Evolutionary conservation across 1,140 invertebrate genomes (phyloP), one percentile per base, ranked within the genome.

Genomic region (Calliphora vicina): DNA sequence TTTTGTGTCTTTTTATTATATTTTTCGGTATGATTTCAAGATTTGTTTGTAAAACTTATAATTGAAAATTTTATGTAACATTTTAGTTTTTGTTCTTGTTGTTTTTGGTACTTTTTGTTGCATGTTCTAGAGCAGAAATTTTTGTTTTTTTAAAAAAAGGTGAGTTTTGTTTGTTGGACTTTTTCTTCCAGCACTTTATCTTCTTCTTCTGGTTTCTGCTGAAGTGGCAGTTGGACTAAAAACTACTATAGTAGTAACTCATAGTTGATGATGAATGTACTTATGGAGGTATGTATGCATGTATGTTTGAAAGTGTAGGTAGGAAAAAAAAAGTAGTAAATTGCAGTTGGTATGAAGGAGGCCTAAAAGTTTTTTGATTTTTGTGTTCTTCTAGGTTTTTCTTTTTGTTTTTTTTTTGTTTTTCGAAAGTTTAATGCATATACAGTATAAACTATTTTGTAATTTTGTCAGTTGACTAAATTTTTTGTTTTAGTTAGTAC

Each of bases 1-100:
- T 73, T 73, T 73, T 73, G 71, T 27, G 3, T 26, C 15, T 26
- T 26, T 57, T 57, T 57, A n/a, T n/a, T n/a, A n/a, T 57, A 57
- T 15, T 26, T 35, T 35, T 76, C 29, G 73, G 73, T 42, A 76
- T 76, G 73, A 76, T 76, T 76, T 76, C 73, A 76, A 76, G 73
- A 76, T 76, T 76, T 76, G 73, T 76, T 76, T 76, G 73, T n/a
- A 29, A 76, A 76, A 76, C 15, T 76, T 76, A 76, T 76, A 76
- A 76, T 76, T 76, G 73, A 76, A 76, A 76, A 76, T 76, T 76
- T 76, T 76, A 29, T 76, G 73, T 76, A 76, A 42, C 73, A 42
- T 76, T 76, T 76, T 76, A 26, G 29, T 76, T 76, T 42, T 76
- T 42, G 73, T 76, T 76, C 15, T 73, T 10, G 72, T 76, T 76